Conservation (phyloP, 2,797 vertebrate genomes). For the Sylvia borin region DNA sequence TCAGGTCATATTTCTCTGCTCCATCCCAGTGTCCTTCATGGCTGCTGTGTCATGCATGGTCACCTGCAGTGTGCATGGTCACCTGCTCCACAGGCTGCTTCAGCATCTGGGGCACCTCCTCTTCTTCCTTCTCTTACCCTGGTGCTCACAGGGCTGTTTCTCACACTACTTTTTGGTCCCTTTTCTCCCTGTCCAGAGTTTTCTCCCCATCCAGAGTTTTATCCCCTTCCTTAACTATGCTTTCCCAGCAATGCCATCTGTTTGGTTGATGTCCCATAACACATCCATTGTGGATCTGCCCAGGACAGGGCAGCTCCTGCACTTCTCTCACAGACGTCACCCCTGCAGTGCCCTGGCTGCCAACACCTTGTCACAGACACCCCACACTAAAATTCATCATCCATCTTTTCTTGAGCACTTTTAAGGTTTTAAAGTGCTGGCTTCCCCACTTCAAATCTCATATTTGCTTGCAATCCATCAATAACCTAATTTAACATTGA, state of each 20-base stretch:
- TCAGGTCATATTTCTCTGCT: background rate
- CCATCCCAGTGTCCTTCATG: accelerated
- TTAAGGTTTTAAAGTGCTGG: background rate
- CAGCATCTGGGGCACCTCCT: background rate
- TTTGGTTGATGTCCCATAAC: background rate
- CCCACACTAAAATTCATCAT: background rate
- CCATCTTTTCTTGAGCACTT: background rate
- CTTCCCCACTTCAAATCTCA: background rate
- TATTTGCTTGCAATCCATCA: slow-evolving; percentile 14
- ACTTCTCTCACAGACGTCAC: background rate
- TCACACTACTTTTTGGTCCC: background rate
- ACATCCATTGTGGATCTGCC: background rate
- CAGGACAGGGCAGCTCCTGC: background rate
- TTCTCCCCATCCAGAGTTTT: background rate
- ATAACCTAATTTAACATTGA: slow-evolving; percentile 1
- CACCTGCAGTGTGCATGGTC: too few species aligned
- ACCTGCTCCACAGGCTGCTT: background rate
- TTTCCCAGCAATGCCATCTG: background rate
- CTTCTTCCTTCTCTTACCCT: background rate
- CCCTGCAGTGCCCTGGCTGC: background rate
- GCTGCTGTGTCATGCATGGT: background rate
- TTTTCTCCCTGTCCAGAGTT: background rate
- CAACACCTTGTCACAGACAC: background rate
- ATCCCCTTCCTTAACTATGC: background rate
- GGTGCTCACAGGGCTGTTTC: background rate